Conservation (phyloP, 2,113 vertebrate genomes). For the Speoplatyrhinus poulsoni region DNA sequence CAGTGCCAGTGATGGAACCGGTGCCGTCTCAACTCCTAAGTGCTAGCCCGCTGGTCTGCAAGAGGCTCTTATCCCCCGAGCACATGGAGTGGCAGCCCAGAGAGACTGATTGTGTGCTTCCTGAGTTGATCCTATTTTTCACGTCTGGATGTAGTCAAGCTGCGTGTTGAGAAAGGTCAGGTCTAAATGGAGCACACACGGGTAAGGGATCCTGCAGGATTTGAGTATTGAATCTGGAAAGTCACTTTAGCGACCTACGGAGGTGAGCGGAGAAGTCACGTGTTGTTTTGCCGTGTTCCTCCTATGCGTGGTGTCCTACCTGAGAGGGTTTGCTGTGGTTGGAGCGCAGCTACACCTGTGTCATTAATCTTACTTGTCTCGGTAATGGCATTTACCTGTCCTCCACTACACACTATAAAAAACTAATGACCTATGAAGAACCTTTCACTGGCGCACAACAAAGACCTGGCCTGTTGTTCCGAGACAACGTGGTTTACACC, state of each 20-base stretch:
- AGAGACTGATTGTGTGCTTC: constrained; percentile 36
- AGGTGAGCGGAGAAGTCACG: constrained; percentile 8
- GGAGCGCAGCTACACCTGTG: neutral
- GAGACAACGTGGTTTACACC: constrained; percentile 13
- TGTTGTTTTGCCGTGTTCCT: constrained; percentile 9
- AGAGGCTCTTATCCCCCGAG: constrained; percentile 14
- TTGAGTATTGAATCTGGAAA: constrained; percentile 64
- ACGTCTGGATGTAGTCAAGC: constrained; percentile 22
- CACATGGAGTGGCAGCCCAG: neutral
- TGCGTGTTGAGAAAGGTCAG: constrained; percentile 59
- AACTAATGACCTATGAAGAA: constrained; percentile 32
- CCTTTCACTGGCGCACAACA: neutral
- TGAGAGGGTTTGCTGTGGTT: constrained; percentile 5
- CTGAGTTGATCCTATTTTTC: constrained; percentile 35
- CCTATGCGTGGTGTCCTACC: constrained; percentile 9
- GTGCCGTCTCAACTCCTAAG: constrained; percentile 26
- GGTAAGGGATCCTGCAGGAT: constrained; percentile 52
- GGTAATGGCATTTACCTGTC: constrained; percentile 41
- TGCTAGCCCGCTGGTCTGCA: constrained; percentile 2
- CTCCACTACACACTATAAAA: constrained; percentile 29
- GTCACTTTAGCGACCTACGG: constrained; percentile 44
- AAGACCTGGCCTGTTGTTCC: constrained; percentile 13
- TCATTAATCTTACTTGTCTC: constrained; percentile 47
- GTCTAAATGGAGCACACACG: constrained; percentile 57
- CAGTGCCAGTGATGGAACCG: constrained; percentile 37